These are phyloP conservation scores for Nasonia giraulti DNA, from an alignment of 1,140 invertebrate genomes.

Conservation along the genomic window DNA sequence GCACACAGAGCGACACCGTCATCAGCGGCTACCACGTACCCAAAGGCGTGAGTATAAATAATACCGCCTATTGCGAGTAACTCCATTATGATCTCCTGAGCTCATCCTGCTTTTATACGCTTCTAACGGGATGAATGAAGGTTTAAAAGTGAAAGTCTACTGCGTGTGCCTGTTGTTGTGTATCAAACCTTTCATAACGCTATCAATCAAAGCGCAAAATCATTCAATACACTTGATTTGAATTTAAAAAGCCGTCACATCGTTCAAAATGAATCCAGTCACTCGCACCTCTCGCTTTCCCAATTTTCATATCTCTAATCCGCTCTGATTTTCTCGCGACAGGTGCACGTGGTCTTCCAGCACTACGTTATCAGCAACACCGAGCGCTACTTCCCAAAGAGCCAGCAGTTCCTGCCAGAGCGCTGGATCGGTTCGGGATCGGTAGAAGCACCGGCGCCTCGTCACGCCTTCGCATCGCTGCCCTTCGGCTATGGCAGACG, in stretches of 20 bases:
- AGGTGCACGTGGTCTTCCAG: constrained; percentile 88
- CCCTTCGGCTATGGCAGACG: constrained; percentile 89
- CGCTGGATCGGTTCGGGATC: constrained; percentile 79
- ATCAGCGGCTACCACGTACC: constrained; percentile 90
- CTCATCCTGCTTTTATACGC: neutral
- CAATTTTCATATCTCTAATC: neutral
- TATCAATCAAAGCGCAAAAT: too few species aligned
- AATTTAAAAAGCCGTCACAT: too few species aligned
- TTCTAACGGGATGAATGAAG: neutral
- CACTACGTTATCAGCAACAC: constrained; percentile 87
- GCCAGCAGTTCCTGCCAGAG: constrained; percentile 83
- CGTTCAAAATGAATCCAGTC: too few species aligned
- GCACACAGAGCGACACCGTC: constrained; percentile 84
- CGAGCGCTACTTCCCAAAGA: constrained; percentile 81
- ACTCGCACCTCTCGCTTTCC: too few species aligned
- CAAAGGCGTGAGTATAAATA: constrained; percentile 83
- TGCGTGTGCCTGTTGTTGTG: neutral
- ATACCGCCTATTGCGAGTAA: neutral
- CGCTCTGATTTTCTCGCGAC: constrained; percentile 47
- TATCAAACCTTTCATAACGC: too few species aligned
- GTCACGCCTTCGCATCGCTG: constrained; percentile 80
- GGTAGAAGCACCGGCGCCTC: constrained; percentile 69
- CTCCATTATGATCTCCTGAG: neutral
- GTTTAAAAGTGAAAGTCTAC: neutral
- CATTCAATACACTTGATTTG: too few species aligned